These are phyloP conservation scores for Sarcophaga caerulescens DNA, from an alignment of 2,888 invertebrate genomes.

Conservation along the genomic window DNA sequence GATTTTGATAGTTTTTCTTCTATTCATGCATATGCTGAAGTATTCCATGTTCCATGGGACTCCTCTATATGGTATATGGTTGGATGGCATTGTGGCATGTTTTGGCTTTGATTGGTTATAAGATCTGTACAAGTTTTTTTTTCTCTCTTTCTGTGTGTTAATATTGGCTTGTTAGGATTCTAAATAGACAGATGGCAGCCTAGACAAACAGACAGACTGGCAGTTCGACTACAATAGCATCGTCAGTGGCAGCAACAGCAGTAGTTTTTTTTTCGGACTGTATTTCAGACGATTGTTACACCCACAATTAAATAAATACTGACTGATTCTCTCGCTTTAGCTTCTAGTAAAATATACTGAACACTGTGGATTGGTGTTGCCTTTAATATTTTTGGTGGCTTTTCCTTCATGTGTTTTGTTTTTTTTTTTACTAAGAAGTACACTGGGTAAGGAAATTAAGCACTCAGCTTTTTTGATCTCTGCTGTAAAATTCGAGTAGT, in stretches of 20 bases:
- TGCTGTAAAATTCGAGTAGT: too few relatives aligned
- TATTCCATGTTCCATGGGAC: not conserved
- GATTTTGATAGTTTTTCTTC: conserved; percentile 62
- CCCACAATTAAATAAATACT: conserved; percentile 80
- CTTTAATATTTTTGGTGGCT: conserved; percentile 8
- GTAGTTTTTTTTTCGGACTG: conserved; percentile 64
- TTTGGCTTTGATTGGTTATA: conserved; percentile 60
- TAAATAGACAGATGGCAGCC: conserved; percentile 22
- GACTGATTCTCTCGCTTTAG: conserved; percentile 69
- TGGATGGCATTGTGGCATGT: conserved; percentile 25
- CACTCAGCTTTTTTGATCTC: not conserved
- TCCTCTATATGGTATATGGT: not conserved
- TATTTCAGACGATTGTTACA: conserved; percentile 75
- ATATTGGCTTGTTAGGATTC: conserved; percentile 60
- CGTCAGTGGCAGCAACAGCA: conserved; percentile 19
- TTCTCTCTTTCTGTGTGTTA: conserved; percentile 2
- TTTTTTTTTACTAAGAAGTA: not conserved
- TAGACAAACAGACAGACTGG: conserved; percentile 55
- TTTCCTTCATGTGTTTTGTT: conserved; percentile 25
- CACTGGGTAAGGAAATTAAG: conserved; percentile 20
- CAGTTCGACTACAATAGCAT: not conserved
- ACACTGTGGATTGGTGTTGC: too few relatives aligned
- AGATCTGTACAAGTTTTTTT: conserved; percentile 39
- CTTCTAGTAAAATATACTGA: conserved; percentile 61
- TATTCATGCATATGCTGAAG: conserved; percentile 49